Conservation (phyloP, 2,797 vertebrate genomes). For the Cephalopachus bancanus region DNA sequence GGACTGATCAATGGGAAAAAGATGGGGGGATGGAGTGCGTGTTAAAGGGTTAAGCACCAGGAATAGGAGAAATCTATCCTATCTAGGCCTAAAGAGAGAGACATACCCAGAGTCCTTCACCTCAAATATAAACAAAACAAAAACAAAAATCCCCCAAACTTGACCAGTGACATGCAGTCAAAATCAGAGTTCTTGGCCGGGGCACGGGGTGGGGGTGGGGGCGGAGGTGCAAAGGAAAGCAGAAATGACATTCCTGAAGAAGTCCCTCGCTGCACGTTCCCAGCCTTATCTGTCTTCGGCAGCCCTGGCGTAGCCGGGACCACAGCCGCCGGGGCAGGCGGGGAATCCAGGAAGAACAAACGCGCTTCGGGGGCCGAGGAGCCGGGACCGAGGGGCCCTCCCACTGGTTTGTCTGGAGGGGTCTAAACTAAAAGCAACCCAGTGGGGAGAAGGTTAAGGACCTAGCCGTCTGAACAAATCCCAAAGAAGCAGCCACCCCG, state of each 20-base stretch:
- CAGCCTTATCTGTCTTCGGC: conserved; percentile 72
- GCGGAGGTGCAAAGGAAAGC: not conserved
- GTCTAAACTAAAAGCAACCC: conserved; percentile 54
- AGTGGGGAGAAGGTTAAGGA: not conserved
- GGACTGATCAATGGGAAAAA: conserved; percentile 50
- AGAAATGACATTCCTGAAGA: conserved; percentile 66
- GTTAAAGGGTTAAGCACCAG: conserved; percentile 35
- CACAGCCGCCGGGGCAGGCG: not conserved
- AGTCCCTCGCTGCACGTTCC: not conserved
- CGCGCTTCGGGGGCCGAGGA: not conserved
- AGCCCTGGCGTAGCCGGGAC: not conserved
- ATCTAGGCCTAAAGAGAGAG: not conserved
- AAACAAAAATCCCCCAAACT: conserved; percentile 37
- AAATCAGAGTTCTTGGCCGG: not conserved
- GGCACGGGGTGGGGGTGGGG: not conserved
- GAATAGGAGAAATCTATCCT: not conserved
- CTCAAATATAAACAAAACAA: conserved; percentile 57
- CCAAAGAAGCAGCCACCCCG: not conserved
- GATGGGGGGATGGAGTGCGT: not conserved
- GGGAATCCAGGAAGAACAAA: not conserved
- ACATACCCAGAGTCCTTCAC: not conserved
- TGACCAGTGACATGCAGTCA: conserved; percentile 23
- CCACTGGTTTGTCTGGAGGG: conserved; percentile 22
- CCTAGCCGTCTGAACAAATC: not conserved
- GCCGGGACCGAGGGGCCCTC: not conserved